These are phyloP conservation scores for Nycticorax nycticorax DNA, from an alignment of 2,113 vertebrate genomes.

Conservation along the genomic window DNA sequence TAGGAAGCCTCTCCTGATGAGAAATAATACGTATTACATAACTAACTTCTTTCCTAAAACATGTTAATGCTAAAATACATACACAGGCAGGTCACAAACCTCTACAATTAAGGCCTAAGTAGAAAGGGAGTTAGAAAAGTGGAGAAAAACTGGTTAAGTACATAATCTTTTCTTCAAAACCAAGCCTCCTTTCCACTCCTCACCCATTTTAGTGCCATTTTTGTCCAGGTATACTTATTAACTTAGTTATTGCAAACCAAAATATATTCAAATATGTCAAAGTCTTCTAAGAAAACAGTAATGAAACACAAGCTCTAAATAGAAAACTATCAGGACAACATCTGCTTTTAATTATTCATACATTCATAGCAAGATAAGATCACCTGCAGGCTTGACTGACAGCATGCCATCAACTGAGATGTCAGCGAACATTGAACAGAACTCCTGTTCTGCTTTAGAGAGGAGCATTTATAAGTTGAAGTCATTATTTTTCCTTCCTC, in stretches of 20 bases:
- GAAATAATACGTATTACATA: not conserved
- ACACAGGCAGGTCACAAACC: not conserved
- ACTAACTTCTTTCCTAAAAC: not conserved
- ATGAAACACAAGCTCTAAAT: not conserved
- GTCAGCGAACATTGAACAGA: not conserved
- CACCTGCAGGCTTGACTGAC: not conserved
- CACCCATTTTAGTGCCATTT: not conserved
- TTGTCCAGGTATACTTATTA: not conserved
- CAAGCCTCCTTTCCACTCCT: not conserved
- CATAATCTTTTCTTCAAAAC: not conserved
- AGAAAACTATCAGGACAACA: not conserved
- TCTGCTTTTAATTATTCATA: not conserved
- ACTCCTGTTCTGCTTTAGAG: not conserved
- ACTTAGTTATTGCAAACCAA: not conserved
- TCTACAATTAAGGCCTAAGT: not conserved
- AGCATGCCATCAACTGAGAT: not conserved
- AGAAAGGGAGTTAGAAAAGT: not conserved
- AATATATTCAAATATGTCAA: not conserved
- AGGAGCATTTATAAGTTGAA: not conserved
- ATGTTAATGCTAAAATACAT: not conserved
- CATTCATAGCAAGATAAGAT: not conserved
- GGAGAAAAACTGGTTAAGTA: not conserved
- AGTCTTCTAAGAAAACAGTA: not conserved
- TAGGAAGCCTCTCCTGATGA: not conserved
- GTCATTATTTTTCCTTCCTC: not conserved